Base-by-base conservation (phyloP, 1,140 invertebrate species). In the Trypoxylus dichotomus region DNA sequence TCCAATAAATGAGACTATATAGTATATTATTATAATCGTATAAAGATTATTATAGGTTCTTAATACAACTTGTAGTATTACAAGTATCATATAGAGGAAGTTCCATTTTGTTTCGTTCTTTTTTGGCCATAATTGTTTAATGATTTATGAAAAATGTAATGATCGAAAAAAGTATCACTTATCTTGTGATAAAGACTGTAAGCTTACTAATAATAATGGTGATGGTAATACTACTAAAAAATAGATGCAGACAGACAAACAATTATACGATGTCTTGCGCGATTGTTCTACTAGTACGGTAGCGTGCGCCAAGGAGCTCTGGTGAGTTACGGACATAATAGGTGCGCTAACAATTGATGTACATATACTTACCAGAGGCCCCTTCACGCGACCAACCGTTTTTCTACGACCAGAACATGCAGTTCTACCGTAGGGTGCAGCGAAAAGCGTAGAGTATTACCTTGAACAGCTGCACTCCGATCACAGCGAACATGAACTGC, bases 401-500 rank as follows among this genome's bases (percentile, higher is more conserved):
- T 73, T 41, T 76, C 81, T 82, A 82, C 80, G 80, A 79, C 82
- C 81, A 84, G 82, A 82, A 85, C 83, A 84, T 85, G 83, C 83
- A 84, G 81, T 81, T 83, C 81, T 84, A 83, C 82, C 79, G 79
- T 81, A 78, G 77, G 74, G 82, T 83, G 82, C 81, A 82, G 83
- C 82, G 80, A 81, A 75, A 78, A 83, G 83, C 81, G 78, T 81
- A 78, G 71, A 79, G 79, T 78, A 89, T 93, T 94, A 95, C 96
- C 95, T 99, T 99, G 91, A 99, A 99, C 85, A 99, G 94, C 91
- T 99, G 98, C 88, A 99, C 98, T 90, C 98, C 98, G 90, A 99
- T 99, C 88, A 99, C 98, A 88, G 98, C 97, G 90, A 99, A 99
- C 97, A 99, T 99, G 93, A 99, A 99, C 91, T 99, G 95, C 85